A percentile compares a stretch with the other conserved stretches of the same genome.
These are phyloP conservation scores for Lobophora halterata DNA, from an alignment of 2,888 invertebrate genomes.

Conservation along the genomic window DNA sequence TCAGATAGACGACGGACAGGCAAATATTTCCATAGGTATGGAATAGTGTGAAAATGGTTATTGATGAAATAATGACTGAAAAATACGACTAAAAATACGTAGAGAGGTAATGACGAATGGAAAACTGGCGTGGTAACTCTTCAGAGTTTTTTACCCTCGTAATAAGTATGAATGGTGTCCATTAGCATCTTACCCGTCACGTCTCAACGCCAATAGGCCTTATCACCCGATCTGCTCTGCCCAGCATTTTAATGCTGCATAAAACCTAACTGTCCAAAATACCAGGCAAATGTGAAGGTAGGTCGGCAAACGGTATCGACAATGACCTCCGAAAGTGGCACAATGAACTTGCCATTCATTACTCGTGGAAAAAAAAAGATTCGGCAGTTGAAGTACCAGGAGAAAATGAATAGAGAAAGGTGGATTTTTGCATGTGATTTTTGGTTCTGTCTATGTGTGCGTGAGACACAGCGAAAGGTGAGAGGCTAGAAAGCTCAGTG, in stretches of 20 bases:
- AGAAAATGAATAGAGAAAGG: conserved; percentile 69
- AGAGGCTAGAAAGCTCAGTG: conserved; percentile 59
- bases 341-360: conserved; percentile 66
- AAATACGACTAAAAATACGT: too few relatives aligned
- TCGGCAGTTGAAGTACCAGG: conserved; percentile 61
- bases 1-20: too few relatives aligned
- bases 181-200: conserved; percentile 17
- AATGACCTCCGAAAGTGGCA: conserved; percentile 64
- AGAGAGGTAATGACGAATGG: too few relatives aligned
- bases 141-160: conserved; percentile 2
- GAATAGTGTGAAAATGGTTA: too few relatives aligned
- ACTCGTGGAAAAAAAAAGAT: conserved; percentile 64
- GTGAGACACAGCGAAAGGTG: conserved; percentile 36
- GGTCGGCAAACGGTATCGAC: conserved; percentile 75
- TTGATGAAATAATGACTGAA: too few relatives aligned
- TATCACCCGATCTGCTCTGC: conserved; percentile 61
- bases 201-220: conserved; percentile 41
- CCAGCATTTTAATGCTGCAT: conserved; percentile 68
- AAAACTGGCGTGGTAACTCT: too few relatives aligned
- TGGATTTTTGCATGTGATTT: conserved; percentile 41
- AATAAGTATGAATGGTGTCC: conserved; percentile 5
- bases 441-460: conserved; percentile 25
- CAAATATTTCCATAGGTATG: too few relatives aligned
- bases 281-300: conserved; percentile 72
- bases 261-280: conserved; percentile 75